Evolutionary conservation across 2,888 invertebrate genomes (phyloP).

Genomic region (Hyalella azteca): DNA sequence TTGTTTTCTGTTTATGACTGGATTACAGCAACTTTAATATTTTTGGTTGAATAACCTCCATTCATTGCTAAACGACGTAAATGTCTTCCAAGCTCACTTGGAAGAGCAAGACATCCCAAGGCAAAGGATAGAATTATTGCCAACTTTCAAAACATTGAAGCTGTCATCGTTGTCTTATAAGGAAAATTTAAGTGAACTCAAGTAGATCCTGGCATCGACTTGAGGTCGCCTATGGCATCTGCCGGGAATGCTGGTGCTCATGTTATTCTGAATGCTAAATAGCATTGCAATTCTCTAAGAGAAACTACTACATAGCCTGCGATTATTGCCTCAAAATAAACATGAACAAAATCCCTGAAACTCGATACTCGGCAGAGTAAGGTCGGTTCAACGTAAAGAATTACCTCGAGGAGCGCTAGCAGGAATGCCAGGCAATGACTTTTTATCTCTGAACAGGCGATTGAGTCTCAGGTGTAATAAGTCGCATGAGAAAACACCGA

Average conservation of each 20-base stretch:
- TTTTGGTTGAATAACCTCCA: no score
- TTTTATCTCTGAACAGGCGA: conserved; percentile 29
- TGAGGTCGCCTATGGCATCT: not conserved
- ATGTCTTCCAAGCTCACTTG: no score
- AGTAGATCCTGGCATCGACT: no score
- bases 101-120: no score
- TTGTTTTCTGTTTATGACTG: no score
- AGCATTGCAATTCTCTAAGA: not conserved
- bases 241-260: conserved; percentile 1
- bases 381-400: not conserved
- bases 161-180: no score
- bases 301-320: not conserved
- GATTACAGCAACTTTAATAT: no score
- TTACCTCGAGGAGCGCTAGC: not conserved
- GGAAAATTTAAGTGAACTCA: no score
- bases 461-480: not conserved
- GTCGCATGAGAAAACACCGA: conserved; percentile 23
- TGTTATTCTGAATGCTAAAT: conserved; percentile 20
- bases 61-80: no score
- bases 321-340: conserved; percentile 10
- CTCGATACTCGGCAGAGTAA: not conserved
- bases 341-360: not conserved
- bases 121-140: no score
- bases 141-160: no score
- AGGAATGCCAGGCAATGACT: conserved; percentile 12